Conservation (phyloP, 2,113 vertebrate species). For the Misgurnus mizolepis region DNA sequence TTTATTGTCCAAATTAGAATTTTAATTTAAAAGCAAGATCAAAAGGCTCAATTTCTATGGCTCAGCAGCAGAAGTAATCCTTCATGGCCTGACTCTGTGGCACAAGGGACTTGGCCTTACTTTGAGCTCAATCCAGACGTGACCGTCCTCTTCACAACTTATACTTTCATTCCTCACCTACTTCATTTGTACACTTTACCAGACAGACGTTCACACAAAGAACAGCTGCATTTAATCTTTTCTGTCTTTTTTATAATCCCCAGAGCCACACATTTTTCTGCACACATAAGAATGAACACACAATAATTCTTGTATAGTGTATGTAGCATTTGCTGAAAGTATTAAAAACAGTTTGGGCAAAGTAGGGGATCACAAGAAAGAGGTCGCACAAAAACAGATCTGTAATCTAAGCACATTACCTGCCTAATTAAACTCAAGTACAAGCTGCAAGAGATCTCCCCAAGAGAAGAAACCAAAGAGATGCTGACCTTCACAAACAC, state of each 20-base stretch:
- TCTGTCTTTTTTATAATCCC: background rate
- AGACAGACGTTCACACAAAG: background rate
- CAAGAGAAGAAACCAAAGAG: constrained; percentile 33
- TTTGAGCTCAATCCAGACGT: constrained; percentile 36
- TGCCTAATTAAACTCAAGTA: constrained; percentile 72
- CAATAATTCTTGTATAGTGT: background rate
- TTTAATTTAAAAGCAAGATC: constrained; percentile 73
- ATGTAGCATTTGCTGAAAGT: background rate
- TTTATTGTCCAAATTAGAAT: constrained; percentile 69
- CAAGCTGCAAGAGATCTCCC: constrained; percentile 66
- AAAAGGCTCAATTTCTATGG: constrained; percentile 70
- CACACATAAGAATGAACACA: no score
- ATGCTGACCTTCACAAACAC: constrained; percentile 33
- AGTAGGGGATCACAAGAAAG: background rate
- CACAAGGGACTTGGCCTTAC: constrained; percentile 69
- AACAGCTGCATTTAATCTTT: background rate
- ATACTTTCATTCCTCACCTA: background rate
- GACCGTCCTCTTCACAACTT: constrained; percentile 21
- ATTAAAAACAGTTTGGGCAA: constrained; percentile 16
- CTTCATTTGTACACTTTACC: constrained; percentile 3
- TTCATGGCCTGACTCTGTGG: constrained; percentile 69
- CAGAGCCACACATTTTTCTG: background rate
- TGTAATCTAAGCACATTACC: constrained; percentile 71
- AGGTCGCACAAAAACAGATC: constrained; percentile 60
- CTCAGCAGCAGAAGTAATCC: constrained; percentile 69